These are phyloP conservation scores for Napeogenes inachia DNA, from an alignment of 2,888 invertebrate genomes.

Conservation along the genomic window DNA sequence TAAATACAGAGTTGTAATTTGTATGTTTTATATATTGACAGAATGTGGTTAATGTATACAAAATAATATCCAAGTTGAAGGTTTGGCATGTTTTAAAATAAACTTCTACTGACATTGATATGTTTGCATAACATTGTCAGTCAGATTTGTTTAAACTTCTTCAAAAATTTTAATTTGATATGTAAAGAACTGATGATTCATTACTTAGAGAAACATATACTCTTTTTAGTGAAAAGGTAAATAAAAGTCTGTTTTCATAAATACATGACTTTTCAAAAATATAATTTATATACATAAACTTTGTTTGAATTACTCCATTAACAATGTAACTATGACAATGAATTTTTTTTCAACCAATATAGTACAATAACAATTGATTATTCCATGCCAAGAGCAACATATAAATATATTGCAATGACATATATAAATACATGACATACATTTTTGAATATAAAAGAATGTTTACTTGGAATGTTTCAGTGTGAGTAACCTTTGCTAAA, in stretches of 20 bases:
- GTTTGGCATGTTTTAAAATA: no score
- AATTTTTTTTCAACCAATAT: neutral
- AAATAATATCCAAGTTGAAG: no score
- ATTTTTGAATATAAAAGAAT: neutral
- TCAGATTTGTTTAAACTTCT: no score
- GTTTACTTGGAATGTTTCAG: no score
- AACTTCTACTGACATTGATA: no score
- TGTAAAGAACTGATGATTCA: neutral
- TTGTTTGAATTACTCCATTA: conserved; percentile 4
- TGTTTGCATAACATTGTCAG: no score
- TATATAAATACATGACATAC: neutral
- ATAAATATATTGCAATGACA: neutral
- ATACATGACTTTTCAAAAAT: neutral
- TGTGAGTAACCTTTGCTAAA: no score
- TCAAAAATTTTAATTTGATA: neutral
- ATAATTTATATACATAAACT: neutral
- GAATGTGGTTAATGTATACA: no score
- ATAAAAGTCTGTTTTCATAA: conserved; percentile 6
- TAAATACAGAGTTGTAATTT: neutral
- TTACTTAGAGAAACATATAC: neutral
- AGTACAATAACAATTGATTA: neutral
- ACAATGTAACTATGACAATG: neutral
- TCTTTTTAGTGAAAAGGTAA: neutral
- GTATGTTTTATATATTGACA: no score
- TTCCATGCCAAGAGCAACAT: neutral